phyloP scores from a whole-genome alignment of 2,888 invertebrate genomes.

The Syrista parreyssii region DNA sequence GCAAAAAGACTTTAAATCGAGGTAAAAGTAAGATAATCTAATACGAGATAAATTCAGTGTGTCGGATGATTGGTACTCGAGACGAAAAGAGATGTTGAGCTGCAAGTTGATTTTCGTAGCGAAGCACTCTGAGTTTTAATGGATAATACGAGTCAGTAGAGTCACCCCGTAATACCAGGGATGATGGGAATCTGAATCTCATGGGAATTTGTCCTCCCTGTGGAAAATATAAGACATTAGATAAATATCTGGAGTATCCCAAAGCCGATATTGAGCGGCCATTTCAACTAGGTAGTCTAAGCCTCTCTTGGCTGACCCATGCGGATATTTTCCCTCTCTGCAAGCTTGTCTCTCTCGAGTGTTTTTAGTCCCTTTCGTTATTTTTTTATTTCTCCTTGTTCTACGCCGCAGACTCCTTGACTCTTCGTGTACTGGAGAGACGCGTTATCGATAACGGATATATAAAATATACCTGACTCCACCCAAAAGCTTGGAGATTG shows the following conservation, averaged over 20 bases:
- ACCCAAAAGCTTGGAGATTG: not conserved
- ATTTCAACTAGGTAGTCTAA: constrained; percentile 54
- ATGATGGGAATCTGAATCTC: constrained; percentile 47
- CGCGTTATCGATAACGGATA: not conserved
- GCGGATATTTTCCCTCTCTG: constrained; percentile 62
- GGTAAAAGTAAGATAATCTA: not conserved
- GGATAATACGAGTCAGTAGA: not conserved
- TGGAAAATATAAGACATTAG: constrained; percentile 63
- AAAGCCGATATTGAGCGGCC: constrained; percentile 64
- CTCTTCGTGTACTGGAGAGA: not conserved
- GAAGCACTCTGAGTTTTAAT: constrained; percentile 8
- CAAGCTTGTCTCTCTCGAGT: constrained; percentile 20
- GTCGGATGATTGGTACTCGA: too few species aligned
- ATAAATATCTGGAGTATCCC: constrained; percentile 62
- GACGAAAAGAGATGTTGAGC: not conserved
- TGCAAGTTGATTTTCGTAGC: not conserved
- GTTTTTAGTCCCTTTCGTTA: not conserved
- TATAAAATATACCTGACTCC: constrained; percentile 5
- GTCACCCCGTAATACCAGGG: constrained; percentile 14
- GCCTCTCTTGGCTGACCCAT: constrained; percentile 65
- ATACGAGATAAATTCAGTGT: not conserved
- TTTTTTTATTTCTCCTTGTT: not conserved
- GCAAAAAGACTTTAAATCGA: not conserved
- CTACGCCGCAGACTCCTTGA: not conserved
- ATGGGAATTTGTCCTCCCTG: constrained; percentile 40